A percentile compares a stretch with the other conserved stretches of the same genome.
These are phyloP conservation scores for Calephelis perditalis DNA, from an alignment of 2,888 invertebrate species.

Conservation along the genomic window DNA sequence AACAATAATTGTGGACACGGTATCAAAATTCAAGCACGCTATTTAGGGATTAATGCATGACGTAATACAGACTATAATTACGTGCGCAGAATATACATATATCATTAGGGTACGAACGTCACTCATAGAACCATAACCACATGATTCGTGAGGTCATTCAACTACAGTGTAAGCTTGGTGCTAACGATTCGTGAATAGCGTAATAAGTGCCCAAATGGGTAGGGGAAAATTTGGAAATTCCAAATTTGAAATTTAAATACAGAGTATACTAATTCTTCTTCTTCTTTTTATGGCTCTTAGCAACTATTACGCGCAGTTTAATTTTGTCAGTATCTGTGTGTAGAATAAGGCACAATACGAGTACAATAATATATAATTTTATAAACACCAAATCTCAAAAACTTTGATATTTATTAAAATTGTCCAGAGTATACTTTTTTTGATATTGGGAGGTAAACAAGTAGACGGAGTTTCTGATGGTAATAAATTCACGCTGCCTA, in stretches of 20 bases:
- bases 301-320: no score
- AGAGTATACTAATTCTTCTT: no score
- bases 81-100: constrained; percentile 12
- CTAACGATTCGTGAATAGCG: constrained; percentile 47
- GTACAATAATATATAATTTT: no score
- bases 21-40: constrained; percentile 1
- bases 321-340: no score
- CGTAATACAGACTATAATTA: constrained; percentile 5
- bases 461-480: no score
- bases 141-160: constrained; percentile 46
- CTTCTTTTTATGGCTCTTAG: no score
- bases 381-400: no score
- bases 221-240: constrained; percentile 20
- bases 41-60: not conserved
- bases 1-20: not conserved
- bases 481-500: no score
- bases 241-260: constrained; percentile 5
- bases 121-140: constrained; percentile 30
- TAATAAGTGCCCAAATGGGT: constrained; percentile 38
- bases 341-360: no score
- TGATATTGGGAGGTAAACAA: no score
- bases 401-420: no score
- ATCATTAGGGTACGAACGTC: constrained; percentile 18
- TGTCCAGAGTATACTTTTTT: no score
- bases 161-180: constrained; percentile 33